These are phyloP conservation scores for Tachypleus tridentatus DNA, from an alignment of 1,140 invertebrate genomes.

Conservation along the genomic window DNA sequence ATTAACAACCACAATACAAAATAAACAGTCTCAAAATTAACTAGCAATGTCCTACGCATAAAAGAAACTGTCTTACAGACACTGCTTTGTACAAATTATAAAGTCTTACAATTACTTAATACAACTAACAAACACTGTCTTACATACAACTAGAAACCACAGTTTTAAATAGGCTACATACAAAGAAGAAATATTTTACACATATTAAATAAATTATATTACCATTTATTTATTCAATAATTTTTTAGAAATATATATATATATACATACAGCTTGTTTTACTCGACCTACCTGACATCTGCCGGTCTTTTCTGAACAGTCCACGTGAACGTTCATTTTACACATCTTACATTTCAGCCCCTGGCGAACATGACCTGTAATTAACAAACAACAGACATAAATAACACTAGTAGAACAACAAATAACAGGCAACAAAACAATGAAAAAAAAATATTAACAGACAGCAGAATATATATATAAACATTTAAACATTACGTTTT, in stretches of 20 bases:
- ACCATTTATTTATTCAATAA: not conserved
- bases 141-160: not conserved
- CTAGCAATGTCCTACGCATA: too few species aligned
- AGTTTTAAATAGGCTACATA: not conserved
- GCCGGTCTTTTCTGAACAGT: conserved; percentile 60
- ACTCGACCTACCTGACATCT: conserved; percentile 43
- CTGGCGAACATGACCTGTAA: conserved; percentile 75
- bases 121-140: not conserved
- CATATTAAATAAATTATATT: not conserved
- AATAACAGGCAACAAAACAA: too few species aligned
- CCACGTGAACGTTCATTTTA: conserved; percentile 82
- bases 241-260: not conserved
- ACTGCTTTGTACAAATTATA: not conserved
- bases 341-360: conserved; percentile 77
- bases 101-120: not conserved
- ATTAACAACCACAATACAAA: too few species aligned
- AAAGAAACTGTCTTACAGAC: too few species aligned
- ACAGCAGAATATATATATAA: too few species aligned
- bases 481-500: too few species aligned
- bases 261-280: not conserved
- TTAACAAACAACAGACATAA: too few species aligned
- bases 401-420: too few species aligned
- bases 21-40: too few species aligned
- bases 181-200: not conserved
- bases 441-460: too few species aligned